These are phyloP conservation scores for Corythornis vintsioides DNA, from an alignment of 2,113 vertebrate genomes.

Conservation along the genomic window DNA sequence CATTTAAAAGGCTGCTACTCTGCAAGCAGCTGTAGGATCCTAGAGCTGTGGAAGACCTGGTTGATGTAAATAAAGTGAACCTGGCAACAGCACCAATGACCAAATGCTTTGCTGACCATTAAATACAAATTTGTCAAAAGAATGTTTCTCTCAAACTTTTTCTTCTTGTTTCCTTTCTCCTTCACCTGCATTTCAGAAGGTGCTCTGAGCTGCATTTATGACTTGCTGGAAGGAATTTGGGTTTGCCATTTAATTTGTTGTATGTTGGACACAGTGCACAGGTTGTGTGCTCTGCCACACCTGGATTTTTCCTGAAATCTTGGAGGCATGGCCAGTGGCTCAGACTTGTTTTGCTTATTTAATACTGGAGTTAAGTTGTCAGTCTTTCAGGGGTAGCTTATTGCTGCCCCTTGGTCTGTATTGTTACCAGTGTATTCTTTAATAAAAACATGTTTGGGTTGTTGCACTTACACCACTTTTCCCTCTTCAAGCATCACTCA, in stretches of 20 bases:
- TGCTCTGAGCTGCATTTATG: background rate
- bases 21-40: background rate
- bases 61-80: constrained; percentile 7
- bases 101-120: constrained; percentile 6
- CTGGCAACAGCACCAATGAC: background rate
- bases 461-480: background rate
- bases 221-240: background rate
- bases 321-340: background rate
- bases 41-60: background rate
- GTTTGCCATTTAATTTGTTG: background rate
- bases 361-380: background rate
- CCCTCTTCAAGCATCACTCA: background rate
- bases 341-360: background rate
- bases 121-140: background rate
- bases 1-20: constrained; percentile 4
- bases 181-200: background rate
- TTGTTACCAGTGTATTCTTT: background rate
- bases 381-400: background rate
- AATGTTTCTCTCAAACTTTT: background rate
- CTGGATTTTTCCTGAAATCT: background rate
- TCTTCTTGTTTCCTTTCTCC: background rate
- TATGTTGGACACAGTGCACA: background rate
- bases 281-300: accelerated
- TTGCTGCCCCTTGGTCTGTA: background rate
- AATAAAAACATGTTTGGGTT: background rate